Evolutionary conservation across 2,888 invertebrate species (phyloP), one percentile per base, ranked within the genome.

Genomic region (Dugesia japonica): DNA sequence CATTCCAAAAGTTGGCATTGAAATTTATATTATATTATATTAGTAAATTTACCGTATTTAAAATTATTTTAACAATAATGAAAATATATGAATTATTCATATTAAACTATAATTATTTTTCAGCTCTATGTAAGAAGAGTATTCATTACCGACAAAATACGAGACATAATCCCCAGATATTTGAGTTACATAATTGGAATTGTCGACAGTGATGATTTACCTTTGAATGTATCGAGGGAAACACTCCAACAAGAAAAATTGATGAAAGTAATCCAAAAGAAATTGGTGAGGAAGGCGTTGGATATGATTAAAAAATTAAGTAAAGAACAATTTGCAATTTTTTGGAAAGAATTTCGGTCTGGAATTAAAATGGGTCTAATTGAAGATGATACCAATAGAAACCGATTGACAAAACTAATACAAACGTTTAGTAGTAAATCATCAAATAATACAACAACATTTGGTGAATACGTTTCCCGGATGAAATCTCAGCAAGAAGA

Each of bases 271-370:
- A 98, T 99, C 84, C 94, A 94, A 87, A 98, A 98, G 88, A 99
- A 98, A 84, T 87, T 99, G 78, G 91, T 98, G 23, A 89, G 98
- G 74, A 99, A 99, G 86, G 92, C 92, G 4, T 86, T 97, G 76
- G 97, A 97, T 85, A 94, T 97, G 94, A 89, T 98, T 80, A 95
- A 94, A 87, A 98, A 97, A 86, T 89, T 99, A 79, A 88, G 90
- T 75, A 90, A 90, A 78, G 91, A 91, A 74, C 90, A 92, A 74
- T 95, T 92, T 85, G 89, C 90, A 26, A 89, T 89, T 81, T 97
- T 98, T 89, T 98, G 97, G 97, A 94, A 94, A 85, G 97, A 98
- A 86, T 98, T 92, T 87, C 93, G 94, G 77, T 98, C 97, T 79
- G 71, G 76, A 86, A 89, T 94, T 80, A 94, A 95, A 86, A 87